A percentile compares a stretch with the other conserved stretches of the same genome.
phyloP scores from a whole-genome alignment of 2,888 invertebrate genomes.

The Hedya salicella region DNA sequence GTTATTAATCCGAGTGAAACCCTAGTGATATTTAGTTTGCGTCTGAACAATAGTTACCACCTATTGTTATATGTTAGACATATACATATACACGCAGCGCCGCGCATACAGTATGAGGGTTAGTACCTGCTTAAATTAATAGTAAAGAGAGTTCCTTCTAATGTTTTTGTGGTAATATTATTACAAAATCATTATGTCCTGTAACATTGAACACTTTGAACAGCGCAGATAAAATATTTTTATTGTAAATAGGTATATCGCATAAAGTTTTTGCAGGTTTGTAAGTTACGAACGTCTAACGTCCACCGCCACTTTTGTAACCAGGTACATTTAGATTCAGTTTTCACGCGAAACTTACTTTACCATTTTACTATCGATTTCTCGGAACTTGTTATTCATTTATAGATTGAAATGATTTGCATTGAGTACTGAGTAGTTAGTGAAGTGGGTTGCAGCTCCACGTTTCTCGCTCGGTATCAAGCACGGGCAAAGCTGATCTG shows the following conservation, averaged over 20 bases:
- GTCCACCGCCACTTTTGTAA: conserved; percentile 25
- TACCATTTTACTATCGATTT: conserved; percentile 1
- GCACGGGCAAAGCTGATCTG: conserved; percentile 80
- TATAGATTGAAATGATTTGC: background rate
- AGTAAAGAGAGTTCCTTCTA: conserved; percentile 69
- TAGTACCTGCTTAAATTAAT: conserved; percentile 50
- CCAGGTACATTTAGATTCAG: conserved; percentile 17
- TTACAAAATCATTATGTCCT: conserved; percentile 44
- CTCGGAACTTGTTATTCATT: background rate
- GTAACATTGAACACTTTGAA: conserved; percentile 17
- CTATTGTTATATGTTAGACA: conserved; percentile 45
- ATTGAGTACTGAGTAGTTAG: background rate
- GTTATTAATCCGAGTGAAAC: conserved; percentile 7
- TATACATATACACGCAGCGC: conserved; percentile 37
- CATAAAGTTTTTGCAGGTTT: conserved; percentile 14
- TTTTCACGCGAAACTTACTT: background rate
- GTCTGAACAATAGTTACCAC: conserved; percentile 39
- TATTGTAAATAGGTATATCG: conserved; percentile 20
- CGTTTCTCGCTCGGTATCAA: conserved; percentile 61
- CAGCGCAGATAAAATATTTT: conserved; percentile 22
- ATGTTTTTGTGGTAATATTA: conserved; percentile 70
- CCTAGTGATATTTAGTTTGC: conserved; percentile 23
- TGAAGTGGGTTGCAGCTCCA: conserved; percentile 61
- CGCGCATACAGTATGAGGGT: conserved; percentile 44
- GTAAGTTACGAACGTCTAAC: conserved; percentile 1